These are phyloP conservation scores for Asarcornis scutulata DNA, from an alignment of 2,113 vertebrate genomes.

Conservation along the genomic window DNA sequence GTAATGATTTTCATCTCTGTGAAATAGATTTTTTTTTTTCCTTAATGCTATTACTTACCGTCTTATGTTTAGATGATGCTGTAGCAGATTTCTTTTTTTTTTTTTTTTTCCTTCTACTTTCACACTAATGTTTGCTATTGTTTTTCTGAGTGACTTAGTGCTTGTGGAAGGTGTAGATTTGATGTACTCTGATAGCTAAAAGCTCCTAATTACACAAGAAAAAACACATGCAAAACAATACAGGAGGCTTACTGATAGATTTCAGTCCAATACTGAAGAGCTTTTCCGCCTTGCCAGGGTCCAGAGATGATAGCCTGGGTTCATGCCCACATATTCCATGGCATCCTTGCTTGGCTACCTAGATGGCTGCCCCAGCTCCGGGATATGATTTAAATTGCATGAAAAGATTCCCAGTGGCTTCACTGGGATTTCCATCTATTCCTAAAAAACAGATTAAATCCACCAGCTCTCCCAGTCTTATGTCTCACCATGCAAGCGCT, in stretches of 20 bases:
- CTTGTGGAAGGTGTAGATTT: neutral
- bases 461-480: neutral
- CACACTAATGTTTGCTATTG: neutral
- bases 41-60: conserved; percentile 42
- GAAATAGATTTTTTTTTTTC: conserved; percentile 50
- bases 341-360: neutral
- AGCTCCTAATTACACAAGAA: conserved; percentile 29
- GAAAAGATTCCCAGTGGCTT: neutral
- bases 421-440: neutral
- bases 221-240: neutral
- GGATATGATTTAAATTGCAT: neutral
- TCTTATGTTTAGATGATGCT: conserved; percentile 8
- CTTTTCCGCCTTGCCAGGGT: neutral
- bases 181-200: neutral
- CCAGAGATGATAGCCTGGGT: neutral
- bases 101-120: neutral
- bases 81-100: neutral
- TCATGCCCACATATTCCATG: neutral
- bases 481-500: neutral
- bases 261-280: neutral
- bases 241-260: neutral
- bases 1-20: conserved; percentile 63
- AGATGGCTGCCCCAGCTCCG: neutral
- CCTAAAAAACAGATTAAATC: neutral
- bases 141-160: conserved; percentile 13